Percentiles rank a stretch among this genome's conserved stretches.
phyloP scores from a whole-genome alignment of 2,113 vertebrate species.

The Okapia johnstoni region DNA sequence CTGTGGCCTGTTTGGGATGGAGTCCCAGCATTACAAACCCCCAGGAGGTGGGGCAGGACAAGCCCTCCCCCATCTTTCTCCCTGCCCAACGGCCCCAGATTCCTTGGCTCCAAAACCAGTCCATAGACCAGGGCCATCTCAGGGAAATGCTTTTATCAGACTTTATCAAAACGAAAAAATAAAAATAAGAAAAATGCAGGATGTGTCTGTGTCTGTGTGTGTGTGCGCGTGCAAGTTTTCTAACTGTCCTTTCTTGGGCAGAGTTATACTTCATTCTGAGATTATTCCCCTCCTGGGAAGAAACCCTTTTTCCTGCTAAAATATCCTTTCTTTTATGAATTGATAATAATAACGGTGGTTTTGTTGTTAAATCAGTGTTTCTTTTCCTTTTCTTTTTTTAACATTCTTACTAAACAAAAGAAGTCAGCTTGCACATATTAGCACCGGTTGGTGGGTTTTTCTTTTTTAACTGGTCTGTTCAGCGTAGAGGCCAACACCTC shows the following conservation, averaged over 20 bases:
- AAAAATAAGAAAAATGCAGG: background rate
- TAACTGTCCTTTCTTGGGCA: background rate
- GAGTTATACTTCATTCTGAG: background rate
- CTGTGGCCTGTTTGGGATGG: background rate
- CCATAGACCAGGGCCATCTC: background rate
- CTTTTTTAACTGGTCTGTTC: background rate
- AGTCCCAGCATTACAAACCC: background rate
- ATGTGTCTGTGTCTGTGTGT: accelerated
- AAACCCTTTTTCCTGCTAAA: background rate
- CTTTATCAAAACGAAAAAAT: background rate
- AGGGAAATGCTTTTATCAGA: background rate
- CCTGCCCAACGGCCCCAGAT: no score
- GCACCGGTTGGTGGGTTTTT: background rate
- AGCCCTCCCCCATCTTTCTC: background rate
- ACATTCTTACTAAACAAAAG: background rate
- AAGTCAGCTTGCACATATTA: background rate
- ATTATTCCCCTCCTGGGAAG: background rate
- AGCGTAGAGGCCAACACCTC: background rate
- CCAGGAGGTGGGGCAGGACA: background rate
- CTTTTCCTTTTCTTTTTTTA: background rate
- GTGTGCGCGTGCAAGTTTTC: accelerated
- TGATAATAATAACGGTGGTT: background rate
- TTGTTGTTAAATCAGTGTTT: background rate
- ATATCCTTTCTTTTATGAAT: background rate
- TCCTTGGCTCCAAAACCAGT: background rate